Base-by-base conservation (phyloP, 2,113 vertebrate species). In the Benitochromis conjunctus region DNA sequence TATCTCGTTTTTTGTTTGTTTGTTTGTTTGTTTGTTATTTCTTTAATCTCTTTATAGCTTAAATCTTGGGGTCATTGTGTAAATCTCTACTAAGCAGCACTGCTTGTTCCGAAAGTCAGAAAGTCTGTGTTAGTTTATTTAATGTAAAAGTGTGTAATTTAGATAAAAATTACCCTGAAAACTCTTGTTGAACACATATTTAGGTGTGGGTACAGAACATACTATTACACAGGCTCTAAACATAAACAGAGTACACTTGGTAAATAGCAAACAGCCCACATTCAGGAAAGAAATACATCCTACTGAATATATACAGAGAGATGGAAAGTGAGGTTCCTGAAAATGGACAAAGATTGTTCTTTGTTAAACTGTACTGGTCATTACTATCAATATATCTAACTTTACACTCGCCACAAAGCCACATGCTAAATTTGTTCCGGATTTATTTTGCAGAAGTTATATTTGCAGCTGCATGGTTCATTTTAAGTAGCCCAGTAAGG, bases 361-460 rank as follows among this genome's bases (percentile, higher is more conserved):
- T 88, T 93, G 64, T 88, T 89, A 76, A 76, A 51, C 69, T 76
- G 69, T 69, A 53, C 89, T 64, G n/a, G 84, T 71, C 43, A 55
- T 60, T 60, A 16, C n/a, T 79, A 87, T 89, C 51, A 46, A 16
- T 46, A 31, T 57, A 46, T 79, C 71, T 60, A 60, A 79, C 58
- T 31, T 51, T 76, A 31, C 10, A 71, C 53, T 86, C 57, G 56
- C 79, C 86, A 82, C 88, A 90, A 92, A 93, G 71, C 86, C 80
- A 38, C 86, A 82, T 13, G 18, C 60, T 55, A 43, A 84, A 19
- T 64, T 82, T 57, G 77, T 80, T 54, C 57, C 53, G 31, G 53
- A 80, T 88, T 80, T 84, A 80, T 62, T 62, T 79, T 48, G 66
- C 14, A 81, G 24, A 79, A 7, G 43, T 53, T 88, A 36, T 86